These are phyloP conservation scores for Drosophila niveifrons DNA, from an alignment of 2,888 invertebrate species.

Conservation along the genomic window DNA sequence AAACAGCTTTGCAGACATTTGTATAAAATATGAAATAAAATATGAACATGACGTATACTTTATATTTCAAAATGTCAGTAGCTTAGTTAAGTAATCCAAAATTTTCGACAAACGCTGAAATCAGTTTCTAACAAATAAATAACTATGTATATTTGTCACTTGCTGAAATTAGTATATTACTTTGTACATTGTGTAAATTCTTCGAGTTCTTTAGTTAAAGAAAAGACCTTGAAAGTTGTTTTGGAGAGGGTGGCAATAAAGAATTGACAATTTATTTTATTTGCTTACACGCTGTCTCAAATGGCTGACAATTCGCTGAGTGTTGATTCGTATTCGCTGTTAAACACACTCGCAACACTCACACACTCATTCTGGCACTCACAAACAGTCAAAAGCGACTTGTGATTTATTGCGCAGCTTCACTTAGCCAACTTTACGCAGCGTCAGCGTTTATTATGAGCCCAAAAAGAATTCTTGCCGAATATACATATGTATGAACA, in stretches of 20 bases:
- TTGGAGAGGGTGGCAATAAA: slow-evolving; percentile 17
- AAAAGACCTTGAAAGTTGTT: slow-evolving; percentile 16
- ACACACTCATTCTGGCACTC: neutral
- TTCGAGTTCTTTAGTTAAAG: slow-evolving; percentile 3
- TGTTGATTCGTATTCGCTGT: slow-evolving; percentile 11
- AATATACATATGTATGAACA: slow-evolving; percentile 36
- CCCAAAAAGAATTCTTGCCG: slow-evolving; percentile 35
- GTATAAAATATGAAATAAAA: neutral
- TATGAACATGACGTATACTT: neutral
- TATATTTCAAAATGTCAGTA: no score
- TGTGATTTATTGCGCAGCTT: slow-evolving; percentile 57
- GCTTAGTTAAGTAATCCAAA: neutral
- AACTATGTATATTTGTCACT: neutral
- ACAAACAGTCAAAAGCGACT: slow-evolving; percentile 16
- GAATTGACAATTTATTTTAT: slow-evolving; percentile 41
- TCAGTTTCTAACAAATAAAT: neutral
- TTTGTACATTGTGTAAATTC: neutral
- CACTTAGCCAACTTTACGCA: slow-evolving; percentile 57
- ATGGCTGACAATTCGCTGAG: slow-evolving; percentile 24
- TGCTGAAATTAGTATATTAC: neutral
- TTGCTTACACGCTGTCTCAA: slow-evolving; percentile 11
- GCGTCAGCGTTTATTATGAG: slow-evolving; percentile 71
- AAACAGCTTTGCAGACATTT: no score
- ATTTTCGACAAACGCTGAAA: neutral
- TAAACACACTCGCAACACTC: neutral